Base-by-base conservation (phyloP, 2,888 invertebrate species). In the Onthophagus sagittarius region DNA sequence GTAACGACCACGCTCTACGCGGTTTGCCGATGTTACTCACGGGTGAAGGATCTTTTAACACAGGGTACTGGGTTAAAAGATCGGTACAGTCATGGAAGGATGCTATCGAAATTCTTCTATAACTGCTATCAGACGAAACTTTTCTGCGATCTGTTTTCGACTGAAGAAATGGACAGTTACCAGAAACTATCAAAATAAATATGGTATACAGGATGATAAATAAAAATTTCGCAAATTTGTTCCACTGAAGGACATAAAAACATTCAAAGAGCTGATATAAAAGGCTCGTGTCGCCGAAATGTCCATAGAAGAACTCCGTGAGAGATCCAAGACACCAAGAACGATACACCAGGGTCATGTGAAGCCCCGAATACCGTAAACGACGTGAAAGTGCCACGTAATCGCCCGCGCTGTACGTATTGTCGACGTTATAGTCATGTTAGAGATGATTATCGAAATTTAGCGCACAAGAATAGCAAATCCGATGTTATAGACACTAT, bases 11-110 rank as follows among this genome's bases (percentile, higher is more conserved):
- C n/a, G n/a, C n/a, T n/a, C n/a, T n/a, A n/a, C n/a, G n/a, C n/a
- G n/a, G n/a, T n/a, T n/a, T n/a, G n/a, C n/a, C n/a, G n/a, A n/a
- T n/a, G n/a, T n/a, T n/a, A n/a, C n/a, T n/a, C n/a, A n/a, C n/a
- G n/a, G n/a, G n/a, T n/a, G n/a, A n/a, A n/a, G n/a, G n/a, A n/a
- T n/a, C n/a, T n/a, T n/a, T n/a, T n/a, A n/a, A n/a, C n/a, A n/a
- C n/a, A n/a, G n/a, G n/a, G n/a, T n/a, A n/a, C n/a, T n/a, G 64
- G 23, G 23, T 64, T n/a, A 64, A 64, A 64, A 64, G 64, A 23
- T 64, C 64, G 14, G 64, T 64, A 64, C 13, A 64, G 23, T 15
- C 64, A 13, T 64, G 64, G 64, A 13, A 64, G 14, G 64, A 64
- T 1, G 64, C 64, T 14, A 64, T 64, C 11, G n/a, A n/a, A n/a